Conservation (phyloP, 2,113 vertebrate species). For the Struthidea cinerea region DNA sequence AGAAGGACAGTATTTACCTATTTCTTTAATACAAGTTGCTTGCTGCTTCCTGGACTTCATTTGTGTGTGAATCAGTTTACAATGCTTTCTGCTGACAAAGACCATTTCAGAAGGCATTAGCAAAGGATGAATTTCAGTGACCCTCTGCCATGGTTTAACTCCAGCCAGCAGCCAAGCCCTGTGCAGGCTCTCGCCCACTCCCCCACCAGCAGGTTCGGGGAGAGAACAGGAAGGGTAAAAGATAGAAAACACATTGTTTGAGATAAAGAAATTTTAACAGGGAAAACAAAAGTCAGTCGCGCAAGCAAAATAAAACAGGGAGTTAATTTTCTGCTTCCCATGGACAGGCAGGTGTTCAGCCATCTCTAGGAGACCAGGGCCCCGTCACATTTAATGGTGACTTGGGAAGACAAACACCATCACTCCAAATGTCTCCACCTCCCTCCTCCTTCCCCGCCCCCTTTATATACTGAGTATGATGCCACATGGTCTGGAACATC, state of each 20-base stretch:
- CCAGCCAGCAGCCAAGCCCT: not conserved
- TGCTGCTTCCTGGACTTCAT: not conserved
- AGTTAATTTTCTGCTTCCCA: not conserved
- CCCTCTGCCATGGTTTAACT: not conserved
- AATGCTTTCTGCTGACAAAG: not conserved
- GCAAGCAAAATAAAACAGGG: not conserved
- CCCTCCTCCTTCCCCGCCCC: not conserved
- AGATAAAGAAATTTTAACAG: not conserved
- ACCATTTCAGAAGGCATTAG: not conserved
- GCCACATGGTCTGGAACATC: not conserved
- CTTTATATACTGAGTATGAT: not conserved
- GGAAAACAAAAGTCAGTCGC: not conserved
- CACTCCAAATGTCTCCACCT: fast-evolving
- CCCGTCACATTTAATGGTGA: fast-evolving
- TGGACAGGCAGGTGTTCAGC: too few relatives aligned
- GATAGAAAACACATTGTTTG: not conserved
- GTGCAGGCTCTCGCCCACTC: fast-evolving
- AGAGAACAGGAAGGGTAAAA: not conserved
- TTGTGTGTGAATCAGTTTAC: not conserved
- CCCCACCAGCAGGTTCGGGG: too few relatives aligned
- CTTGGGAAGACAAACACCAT: not conserved
- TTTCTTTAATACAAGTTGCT: not conserved
- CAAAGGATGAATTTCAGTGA: not conserved
- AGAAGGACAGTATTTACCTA: not conserved
- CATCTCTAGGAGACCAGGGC: not conserved